Evolutionary conservation across 2,888 invertebrate species (phyloP).

Genomic region (Gortyna flavago): DNA sequence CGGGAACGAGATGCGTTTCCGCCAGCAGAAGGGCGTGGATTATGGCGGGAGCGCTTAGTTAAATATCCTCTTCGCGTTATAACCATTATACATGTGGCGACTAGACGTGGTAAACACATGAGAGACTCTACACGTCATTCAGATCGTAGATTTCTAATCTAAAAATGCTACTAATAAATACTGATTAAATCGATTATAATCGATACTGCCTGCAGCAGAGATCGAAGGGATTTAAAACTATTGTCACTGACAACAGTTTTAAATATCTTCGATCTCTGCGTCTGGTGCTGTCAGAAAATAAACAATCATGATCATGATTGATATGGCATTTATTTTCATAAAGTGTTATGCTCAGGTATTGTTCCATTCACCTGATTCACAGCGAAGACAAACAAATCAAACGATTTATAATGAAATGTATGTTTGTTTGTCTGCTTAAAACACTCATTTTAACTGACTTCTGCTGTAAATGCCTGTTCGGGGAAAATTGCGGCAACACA

Average conservation of each 20-base stretch:
- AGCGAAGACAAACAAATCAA: conserved; percentile 4
- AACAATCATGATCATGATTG: not conserved
- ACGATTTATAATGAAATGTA: conserved; percentile 1
- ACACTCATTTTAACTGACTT: conserved; percentile 10
- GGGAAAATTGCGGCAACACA: not conserved
- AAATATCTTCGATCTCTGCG: not conserved
- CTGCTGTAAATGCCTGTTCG: conserved; percentile 3
- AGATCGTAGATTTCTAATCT: not conserved
- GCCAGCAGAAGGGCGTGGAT: no score
- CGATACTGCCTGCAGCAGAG: not conserved
- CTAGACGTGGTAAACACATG: not conserved
- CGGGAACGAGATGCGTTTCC: no score
- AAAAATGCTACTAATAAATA: not conserved
- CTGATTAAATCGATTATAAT: not conserved
- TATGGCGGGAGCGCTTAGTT: no score
- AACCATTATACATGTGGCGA: not conserved
- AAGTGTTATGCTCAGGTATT: conserved; percentile 1
- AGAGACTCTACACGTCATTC: no score
- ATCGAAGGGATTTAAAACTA: conserved; percentile 7
- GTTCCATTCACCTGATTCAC: conserved; percentile 11
- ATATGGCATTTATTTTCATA: conserved; percentile 6
- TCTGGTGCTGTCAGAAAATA: not conserved
- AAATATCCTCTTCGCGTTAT: no score
- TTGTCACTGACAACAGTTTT: not conserved
- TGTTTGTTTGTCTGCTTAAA: not conserved